phyloP scores from a whole-genome alignment of 2,113 vertebrate species.

The Garra rufa region DNA sequence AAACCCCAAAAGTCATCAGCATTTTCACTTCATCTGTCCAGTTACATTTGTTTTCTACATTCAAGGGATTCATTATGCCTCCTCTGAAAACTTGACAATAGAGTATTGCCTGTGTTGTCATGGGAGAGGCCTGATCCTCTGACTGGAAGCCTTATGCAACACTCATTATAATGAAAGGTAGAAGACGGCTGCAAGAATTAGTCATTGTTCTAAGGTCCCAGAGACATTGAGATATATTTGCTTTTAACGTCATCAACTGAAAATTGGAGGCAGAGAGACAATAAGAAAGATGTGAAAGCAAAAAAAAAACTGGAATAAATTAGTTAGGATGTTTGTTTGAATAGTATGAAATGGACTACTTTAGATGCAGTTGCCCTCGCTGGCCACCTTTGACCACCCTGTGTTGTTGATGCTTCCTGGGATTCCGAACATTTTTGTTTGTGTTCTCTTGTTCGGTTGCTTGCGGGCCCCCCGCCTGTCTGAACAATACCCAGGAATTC shows the following conservation, averaged over 20 bases:
- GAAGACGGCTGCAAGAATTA: constrained; percentile 32
- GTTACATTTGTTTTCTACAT: constrained; percentile 49
- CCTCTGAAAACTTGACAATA: constrained; percentile 61
- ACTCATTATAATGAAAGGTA: constrained; percentile 63
- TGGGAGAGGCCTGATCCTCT: constrained; percentile 66
- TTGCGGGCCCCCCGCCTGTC: constrained; percentile 56
- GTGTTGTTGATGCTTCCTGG: constrained; percentile 41
- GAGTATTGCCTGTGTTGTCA: constrained; percentile 63
- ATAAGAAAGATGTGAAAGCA: not conserved
- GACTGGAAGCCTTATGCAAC: constrained; percentile 74
- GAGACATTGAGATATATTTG: not conserved
- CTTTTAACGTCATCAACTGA: not conserved
- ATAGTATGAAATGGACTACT: not conserved
- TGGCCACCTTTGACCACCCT: not conserved
- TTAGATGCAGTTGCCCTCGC: constrained; percentile 19
- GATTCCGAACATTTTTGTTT: constrained; percentile 58
- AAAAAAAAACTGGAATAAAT: not conserved
- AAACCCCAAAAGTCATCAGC: too few relatives aligned
- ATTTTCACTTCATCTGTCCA: not conserved
- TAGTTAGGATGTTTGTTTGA: not conserved
- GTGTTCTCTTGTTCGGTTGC: constrained; percentile 45
- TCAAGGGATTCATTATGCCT: constrained; percentile 49
- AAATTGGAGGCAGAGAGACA: not conserved
- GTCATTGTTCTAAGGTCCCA: not conserved
- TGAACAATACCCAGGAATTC: constrained; percentile 60